Percentiles rank a stretch among this genome's conserved stretches.
Evolutionary conservation across 92 coral and sea anemone species (phyloP).

Genomic region (Zoanthus sociatus): DNA sequence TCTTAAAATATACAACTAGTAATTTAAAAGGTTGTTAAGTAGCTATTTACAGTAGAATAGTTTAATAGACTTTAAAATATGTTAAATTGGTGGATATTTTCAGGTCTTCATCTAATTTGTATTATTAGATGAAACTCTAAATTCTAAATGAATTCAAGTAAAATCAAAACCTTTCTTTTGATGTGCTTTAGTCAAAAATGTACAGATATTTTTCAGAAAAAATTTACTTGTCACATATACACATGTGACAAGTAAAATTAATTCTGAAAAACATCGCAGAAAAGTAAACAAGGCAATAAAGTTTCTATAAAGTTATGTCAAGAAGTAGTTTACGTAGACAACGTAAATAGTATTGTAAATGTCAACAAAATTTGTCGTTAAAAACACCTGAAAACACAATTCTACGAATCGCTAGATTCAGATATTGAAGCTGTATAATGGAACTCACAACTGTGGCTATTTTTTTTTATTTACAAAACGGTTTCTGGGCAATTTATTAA

Average conservation of each 20-base stretch:
- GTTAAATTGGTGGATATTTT: too few species aligned
- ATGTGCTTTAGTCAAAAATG: too few species aligned
- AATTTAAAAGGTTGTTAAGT: too few species aligned
- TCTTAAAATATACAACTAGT: too few species aligned
- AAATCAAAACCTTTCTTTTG: too few species aligned
- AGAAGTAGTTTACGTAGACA: not conserved
- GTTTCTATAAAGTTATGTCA: not conserved
- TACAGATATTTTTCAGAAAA: too few species aligned
- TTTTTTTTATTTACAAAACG: not conserved
- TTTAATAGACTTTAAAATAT: too few species aligned
- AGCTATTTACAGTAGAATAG: too few species aligned
- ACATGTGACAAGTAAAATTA: not conserved
- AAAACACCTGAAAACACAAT: slow-evolving; percentile 23
- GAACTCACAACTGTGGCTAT: not conserved
- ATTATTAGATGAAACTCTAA: too few species aligned
- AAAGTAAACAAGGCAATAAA: not conserved
- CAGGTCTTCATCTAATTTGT: too few species aligned
- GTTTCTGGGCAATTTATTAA: not conserved
- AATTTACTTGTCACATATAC: not conserved
- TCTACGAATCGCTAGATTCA: not conserved
- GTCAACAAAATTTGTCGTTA: not conserved
- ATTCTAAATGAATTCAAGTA: too few species aligned
- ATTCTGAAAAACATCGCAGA: not conserved
- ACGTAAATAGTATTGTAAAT: not conserved
- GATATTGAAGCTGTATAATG: not conserved